A percentile compares a stretch with the other conserved stretches of the same genome.
phyloP scores from a whole-genome alignment of 2,113 vertebrate genomes.

The Passer domesticus region DNA sequence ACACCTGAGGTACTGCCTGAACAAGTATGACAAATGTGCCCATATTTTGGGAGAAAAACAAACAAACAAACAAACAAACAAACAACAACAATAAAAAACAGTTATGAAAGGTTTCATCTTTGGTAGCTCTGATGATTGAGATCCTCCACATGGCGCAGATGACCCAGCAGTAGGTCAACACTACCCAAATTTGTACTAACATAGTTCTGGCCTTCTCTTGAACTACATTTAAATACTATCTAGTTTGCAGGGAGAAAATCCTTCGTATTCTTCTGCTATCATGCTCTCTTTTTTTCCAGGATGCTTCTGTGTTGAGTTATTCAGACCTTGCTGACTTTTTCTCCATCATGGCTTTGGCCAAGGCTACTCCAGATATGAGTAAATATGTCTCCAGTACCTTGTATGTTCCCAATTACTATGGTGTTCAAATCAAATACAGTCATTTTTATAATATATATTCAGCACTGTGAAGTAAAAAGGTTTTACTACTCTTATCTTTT shows the following conservation, averaged over 20 bases:
- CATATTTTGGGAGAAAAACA: background rate
- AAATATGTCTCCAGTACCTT: background rate
- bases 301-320: background rate
- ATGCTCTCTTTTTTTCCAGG: background rate
- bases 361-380: background rate
- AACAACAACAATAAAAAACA: too few relatives aligned
- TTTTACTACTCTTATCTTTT: background rate
- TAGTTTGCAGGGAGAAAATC: background rate
- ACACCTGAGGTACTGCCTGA: background rate
- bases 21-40: background rate
- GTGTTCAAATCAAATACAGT: rapidly evolving
- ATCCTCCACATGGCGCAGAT: background rate
- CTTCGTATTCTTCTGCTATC: background rate
- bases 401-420: background rate
- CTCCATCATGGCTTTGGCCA: background rate
- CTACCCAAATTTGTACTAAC: background rate
- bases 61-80: too few relatives aligned
- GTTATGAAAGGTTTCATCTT: background rate
- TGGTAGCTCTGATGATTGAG: background rate
- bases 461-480: background rate
- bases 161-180: background rate
- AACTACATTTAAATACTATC: background rate
- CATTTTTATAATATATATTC: background rate
- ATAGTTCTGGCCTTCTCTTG: background rate
- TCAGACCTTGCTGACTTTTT: background rate